phyloP scores from a whole-genome alignment of 1,140 invertebrate species.

The Caligus rogercresseyi region DNA sequence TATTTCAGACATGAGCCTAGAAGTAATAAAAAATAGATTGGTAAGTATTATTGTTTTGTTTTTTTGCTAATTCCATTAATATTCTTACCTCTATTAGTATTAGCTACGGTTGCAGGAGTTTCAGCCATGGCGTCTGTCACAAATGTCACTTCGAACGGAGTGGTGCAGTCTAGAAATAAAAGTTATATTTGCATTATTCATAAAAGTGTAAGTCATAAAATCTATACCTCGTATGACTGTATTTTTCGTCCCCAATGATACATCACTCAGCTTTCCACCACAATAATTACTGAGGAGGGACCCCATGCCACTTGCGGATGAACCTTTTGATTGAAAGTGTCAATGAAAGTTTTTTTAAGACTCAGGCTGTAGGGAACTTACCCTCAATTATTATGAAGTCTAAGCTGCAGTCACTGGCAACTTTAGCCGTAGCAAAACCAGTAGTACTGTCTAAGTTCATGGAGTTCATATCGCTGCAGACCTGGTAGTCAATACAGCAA shows the following conservation, averaged over 20 bases:
- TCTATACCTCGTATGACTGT: not conserved
- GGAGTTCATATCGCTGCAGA: constrained; percentile 5
- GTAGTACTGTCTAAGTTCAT: not conserved
- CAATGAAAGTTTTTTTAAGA: no score
- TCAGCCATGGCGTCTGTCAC: not conserved
- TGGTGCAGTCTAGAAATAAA: constrained; percentile 11
- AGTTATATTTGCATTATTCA: not conserved
- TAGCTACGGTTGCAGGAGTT: not conserved
- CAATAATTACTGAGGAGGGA: not conserved
- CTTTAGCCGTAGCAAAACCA: not conserved
- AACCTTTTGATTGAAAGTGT: no score
- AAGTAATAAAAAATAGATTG: not conserved
- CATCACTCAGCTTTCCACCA: not conserved
- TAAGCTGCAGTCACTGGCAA: not conserved
- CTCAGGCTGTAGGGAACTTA: no score
- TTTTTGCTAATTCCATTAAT: not conserved
- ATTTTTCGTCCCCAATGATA: not conserved
- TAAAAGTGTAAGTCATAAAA: not conserved
- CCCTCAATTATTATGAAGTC: not conserved
- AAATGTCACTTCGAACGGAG: constrained; percentile 2
- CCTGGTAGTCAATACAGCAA: constrained; percentile 1
- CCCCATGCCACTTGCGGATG: not conserved
- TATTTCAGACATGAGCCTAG: not conserved
- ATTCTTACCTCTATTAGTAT: not conserved
- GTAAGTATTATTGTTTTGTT: not conserved